A percentile compares a stretch with the other conserved stretches of the same genome.
phyloP scores from a whole-genome alignment of 2,888 invertebrate species.

The Drosophila testacea region DNA sequence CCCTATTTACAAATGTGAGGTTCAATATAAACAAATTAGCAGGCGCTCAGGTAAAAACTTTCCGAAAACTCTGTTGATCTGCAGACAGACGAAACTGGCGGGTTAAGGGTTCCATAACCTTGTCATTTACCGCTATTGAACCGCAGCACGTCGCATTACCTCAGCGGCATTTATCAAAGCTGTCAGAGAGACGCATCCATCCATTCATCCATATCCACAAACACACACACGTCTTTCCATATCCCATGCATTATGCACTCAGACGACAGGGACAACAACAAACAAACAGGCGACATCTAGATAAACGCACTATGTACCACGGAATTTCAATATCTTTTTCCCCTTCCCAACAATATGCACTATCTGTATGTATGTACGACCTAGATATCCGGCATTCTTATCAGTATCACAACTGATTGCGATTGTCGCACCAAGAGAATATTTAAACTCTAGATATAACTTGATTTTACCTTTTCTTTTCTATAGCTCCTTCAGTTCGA shows the following conservation, averaged over 20 bases:
- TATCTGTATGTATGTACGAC: conserved; percentile 27
- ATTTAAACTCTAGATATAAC: neutral
- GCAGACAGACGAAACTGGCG: neutral
- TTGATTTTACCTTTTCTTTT: neutral
- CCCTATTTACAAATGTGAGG: conserved; percentile 5
- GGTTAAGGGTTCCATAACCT: conserved; percentile 21
- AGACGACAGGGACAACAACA: conserved; percentile 29
- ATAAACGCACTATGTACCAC: conserved; percentile 30
- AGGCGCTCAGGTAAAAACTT: conserved; percentile 5
- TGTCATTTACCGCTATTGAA: conserved; percentile 48
- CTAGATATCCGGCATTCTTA: conserved; percentile 46
- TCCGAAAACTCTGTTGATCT: conserved; percentile 2
- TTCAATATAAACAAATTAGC: conserved; percentile 12
- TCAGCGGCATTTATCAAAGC: conserved; percentile 60
- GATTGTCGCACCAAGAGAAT: conserved; percentile 9
- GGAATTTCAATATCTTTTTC: conserved; percentile 51
- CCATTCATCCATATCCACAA: conserved; percentile 18
- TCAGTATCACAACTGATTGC: conserved; percentile 31
- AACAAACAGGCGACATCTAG: conserved; percentile 34
- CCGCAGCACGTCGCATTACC: conserved; percentile 20
- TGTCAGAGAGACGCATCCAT: conserved; percentile 21
- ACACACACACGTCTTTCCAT: conserved; percentile 1
- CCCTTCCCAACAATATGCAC: neutral
- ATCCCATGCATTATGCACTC: conserved; percentile 23
- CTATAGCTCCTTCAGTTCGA: neutral